These are phyloP conservation scores for Capromys pilorides DNA, from an alignment of 2,797 vertebrate genomes.

Conservation along the genomic window DNA sequence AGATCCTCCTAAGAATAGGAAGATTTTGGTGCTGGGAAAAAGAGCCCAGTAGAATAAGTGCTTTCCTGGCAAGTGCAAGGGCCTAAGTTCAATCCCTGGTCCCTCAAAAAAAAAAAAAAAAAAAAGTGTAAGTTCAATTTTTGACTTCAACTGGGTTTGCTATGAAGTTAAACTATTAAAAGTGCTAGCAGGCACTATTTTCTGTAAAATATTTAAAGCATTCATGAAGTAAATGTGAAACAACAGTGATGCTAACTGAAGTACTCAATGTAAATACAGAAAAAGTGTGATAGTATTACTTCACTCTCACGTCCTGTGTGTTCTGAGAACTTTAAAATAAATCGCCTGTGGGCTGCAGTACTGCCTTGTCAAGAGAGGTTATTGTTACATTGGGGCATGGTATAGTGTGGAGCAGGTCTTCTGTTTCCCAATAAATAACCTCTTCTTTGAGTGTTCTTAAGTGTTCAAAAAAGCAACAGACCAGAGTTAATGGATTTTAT, in stretches of 20 bases:
- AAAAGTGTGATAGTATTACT: not conserved
- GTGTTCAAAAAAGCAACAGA: not conserved
- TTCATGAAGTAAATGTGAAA: constrained; percentile 13
- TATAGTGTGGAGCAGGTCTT: not conserved
- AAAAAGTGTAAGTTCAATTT: not conserved
- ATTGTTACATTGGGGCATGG: not conserved
- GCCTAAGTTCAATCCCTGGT: no score
- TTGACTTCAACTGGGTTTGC: not conserved
- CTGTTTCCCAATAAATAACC: not conserved
- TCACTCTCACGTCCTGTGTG: not conserved
- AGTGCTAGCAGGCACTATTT: not conserved
- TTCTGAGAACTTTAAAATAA: not conserved
- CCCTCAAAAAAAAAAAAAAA: no score
- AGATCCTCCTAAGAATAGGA: not conserved
- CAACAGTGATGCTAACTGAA: not conserved
- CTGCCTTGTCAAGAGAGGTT: not conserved
- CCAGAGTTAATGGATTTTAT: not conserved
- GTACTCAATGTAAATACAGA: not conserved
- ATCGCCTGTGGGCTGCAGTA: not conserved
- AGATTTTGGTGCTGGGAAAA: not conserved
- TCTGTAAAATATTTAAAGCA: not conserved
- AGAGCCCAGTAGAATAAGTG: no score
- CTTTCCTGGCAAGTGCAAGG: no score
- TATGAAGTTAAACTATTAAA: constrained; percentile 11
- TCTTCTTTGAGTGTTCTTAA: constrained; percentile 32